Percentiles rank a stretch among this genome's conserved stretches.
These are phyloP conservation scores for Dorcus hopei DNA, from an alignment of 2,888 invertebrate genomes.

Conservation along the genomic window DNA sequence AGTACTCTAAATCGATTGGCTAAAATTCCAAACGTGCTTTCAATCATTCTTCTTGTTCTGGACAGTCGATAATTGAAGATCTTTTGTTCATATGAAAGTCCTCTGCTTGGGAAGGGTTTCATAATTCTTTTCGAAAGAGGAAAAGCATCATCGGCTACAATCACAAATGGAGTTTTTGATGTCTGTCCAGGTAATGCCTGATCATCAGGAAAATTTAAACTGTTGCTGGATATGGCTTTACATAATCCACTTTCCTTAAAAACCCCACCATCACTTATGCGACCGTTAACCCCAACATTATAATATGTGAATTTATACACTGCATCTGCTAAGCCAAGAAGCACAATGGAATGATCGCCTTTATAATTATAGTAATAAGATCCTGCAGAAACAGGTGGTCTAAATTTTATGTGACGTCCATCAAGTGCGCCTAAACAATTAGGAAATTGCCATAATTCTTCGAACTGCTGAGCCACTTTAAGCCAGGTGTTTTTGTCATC, in stretches of 20 bases:
- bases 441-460: conserved; percentile 27
- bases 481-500: too few relatives aligned
- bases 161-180: conserved; percentile 8
- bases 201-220: conserved; percentile 21
- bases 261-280: conserved; percentile 31
- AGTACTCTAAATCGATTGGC: conserved; percentile 20
- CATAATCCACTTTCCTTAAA: conserved; percentile 24
- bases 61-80: conserved; percentile 35
- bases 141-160: conserved; percentile 33
- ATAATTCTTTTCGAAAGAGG: conserved; percentile 30
- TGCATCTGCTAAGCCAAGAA: conserved; percentile 22
- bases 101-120: conserved; percentile 30
- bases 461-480: conserved; percentile 9
- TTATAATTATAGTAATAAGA: conserved; percentile 24
- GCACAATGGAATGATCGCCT: conserved; percentile 21
- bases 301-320: conserved; percentile 21
- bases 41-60: conserved; percentile 19
- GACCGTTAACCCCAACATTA: conserved; percentile 23
- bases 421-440: conserved; percentile 26
- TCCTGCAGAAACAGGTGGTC: conserved; percentile 18
- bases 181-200: conserved; percentile 21
- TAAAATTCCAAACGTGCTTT: conserved; percentile 22
- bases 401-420: conserved; percentile 23
- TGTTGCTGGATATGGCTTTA: conserved; percentile 20
- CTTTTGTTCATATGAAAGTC: conserved; percentile 26